phyloP scores from a whole-genome alignment of 30 jellyfish, hydroid and myxozoan genomes.

The Catostylus mosaicus region DNA sequence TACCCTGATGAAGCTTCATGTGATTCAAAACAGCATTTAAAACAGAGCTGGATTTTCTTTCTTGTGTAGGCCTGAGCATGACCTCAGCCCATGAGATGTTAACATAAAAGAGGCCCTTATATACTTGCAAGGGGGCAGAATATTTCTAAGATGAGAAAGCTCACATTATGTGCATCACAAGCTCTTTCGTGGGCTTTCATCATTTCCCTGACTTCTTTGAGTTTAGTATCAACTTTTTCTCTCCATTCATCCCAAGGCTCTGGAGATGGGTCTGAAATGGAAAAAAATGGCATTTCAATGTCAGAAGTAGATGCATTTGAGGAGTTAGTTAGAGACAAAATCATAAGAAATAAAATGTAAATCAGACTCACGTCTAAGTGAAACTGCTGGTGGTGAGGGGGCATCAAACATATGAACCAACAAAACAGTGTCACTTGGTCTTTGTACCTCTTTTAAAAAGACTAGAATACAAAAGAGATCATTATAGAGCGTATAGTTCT shows the following conservation, averaged over 20 bases:
- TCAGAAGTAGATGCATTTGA: background rate
- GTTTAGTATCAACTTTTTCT: slow-evolving; percentile 59
- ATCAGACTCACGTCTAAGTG: slow-evolving; percentile 79
- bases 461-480: slow-evolving; percentile 44
- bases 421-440: slow-evolving; percentile 74
- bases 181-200: slow-evolving; percentile 71
- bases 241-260: slow-evolving; percentile 95
- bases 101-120: too few relatives aligned
- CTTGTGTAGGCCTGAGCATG: too few relatives aligned
- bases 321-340: background rate
- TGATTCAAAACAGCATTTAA: too few relatives aligned
- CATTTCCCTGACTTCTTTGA: slow-evolving; percentile 72
- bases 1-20: too few relatives aligned
- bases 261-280: slow-evolving; percentile 69
- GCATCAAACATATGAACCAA: slow-evolving; percentile 92
- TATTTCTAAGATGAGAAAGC: too few relatives aligned
- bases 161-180: slow-evolving; percentile 59
- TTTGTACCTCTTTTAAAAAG: slow-evolving; percentile 55
- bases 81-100: too few relatives aligned
- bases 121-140: too few relatives aligned
- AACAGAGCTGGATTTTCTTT: too few relatives aligned
- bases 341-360: background rate
- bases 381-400: slow-evolving; percentile 94
- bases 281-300: background rate
- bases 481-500: too few relatives aligned